Evolutionary conservation across 2,113 vertebrate species (phyloP).

Genomic region (Pollachius pollachius): DNA sequence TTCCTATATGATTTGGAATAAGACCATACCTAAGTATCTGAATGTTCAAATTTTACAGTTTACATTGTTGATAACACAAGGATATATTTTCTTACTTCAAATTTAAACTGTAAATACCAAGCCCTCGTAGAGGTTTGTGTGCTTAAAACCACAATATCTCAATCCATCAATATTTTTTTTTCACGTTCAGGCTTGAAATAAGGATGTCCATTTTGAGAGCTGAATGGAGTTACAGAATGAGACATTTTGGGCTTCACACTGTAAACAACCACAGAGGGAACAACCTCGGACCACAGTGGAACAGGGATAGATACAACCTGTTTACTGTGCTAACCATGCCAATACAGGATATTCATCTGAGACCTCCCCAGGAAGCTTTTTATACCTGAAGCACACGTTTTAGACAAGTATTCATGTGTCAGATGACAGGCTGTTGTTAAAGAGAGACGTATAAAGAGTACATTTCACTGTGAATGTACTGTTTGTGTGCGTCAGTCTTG

Average conservation of each 20-base stretch:
- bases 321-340: slow-evolving; percentile 63
- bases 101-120: slow-evolving; percentile 56
- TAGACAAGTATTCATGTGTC: slow-evolving; percentile 6
- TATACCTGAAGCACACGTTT: slow-evolving; percentile 50
- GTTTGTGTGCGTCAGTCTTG: not conserved
- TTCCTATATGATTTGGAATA: slow-evolving; percentile 14
- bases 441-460: slow-evolving; percentile 27
- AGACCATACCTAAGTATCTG: not conserved
- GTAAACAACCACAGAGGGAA: slow-evolving; percentile 80
- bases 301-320: slow-evolving; percentile 77
- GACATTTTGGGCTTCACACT: slow-evolving; percentile 68
- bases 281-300: slow-evolving; percentile 70
- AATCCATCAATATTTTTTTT: slow-evolving; percentile 72
- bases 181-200: slow-evolving; percentile 60
- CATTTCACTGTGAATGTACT: not conserved
- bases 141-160: slow-evolving; percentile 64
- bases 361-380: slow-evolving; percentile 55
- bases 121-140: slow-evolving; percentile 33
- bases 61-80: slow-evolving; percentile 37
- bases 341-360: slow-evolving; percentile 77
- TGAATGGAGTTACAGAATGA: slow-evolving; percentile 70
- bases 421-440: slow-evolving; percentile 5
- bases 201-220: slow-evolving; percentile 71
- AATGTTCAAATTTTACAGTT: slow-evolving; percentile 10
- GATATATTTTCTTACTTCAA: slow-evolving; percentile 38